Evolutionary conservation across 2,113 vertebrate genomes (phyloP), one percentile per base, ranked within the genome.

Genomic region (Mirza zaza): DNA sequence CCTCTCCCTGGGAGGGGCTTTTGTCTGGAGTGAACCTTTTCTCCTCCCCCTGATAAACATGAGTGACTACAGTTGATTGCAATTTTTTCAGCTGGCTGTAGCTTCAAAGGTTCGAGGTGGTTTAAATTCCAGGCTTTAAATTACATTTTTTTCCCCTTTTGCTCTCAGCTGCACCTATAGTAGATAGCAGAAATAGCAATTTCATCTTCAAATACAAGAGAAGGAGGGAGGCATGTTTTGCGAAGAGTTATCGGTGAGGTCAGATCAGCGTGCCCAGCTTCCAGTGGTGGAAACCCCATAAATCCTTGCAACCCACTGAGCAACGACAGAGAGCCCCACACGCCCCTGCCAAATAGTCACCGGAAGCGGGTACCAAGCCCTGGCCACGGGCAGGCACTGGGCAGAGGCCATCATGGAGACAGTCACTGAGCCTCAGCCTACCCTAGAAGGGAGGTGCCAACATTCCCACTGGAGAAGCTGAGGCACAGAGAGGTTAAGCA

Each of bases 41-140:
- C 13, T 55, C 1, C 61, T 73, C 57, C 48, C 68, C 59, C 61
- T 81, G 87, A 90, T 90, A 97, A 96, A 91, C 25, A 61, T 21
- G 73, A 89, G 82, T 92, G 36, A 48, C 36, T 77, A 13, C 29
- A 34, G 83, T 92, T 55, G 59, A 67, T 50, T 91, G 79, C 94
- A 93, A 34, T 34, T 59, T 97, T 87, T 52, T 48, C 63, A 83
- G 80, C 82, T 98, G 96, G 92, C 88, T 91, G 45, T 18, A 73
- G 95, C 97, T 98, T 97, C 95, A 77, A 95, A 98, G 95, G 71
- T 55, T 90, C 77, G 48, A 23, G 90, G 63, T 45, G 57, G 20
- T 92, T 94, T 95, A 95, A 97, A 97, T 91, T 95, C 27, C 20
- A 94, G 55, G 88, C 76, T 91, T 71, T 50, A 67, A 82, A 77